These are phyloP conservation scores for Eupelmus urozonus DNA, from an alignment of 2,888 invertebrate genomes.

Conservation along the genomic window DNA sequence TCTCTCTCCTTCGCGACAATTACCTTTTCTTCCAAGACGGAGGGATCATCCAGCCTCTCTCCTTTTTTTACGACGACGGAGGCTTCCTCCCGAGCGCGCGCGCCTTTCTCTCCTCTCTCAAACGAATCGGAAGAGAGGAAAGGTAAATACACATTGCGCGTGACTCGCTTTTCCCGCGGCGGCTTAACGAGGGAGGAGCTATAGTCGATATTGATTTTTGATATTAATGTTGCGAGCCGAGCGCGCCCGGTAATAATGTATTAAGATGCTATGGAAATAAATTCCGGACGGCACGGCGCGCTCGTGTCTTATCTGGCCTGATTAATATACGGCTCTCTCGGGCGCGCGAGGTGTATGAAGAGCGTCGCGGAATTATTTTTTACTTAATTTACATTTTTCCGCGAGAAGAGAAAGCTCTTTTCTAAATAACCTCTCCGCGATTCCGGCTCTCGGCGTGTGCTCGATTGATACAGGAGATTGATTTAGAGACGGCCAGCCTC, in stretches of 20 bases:
- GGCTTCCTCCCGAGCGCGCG: not conserved
- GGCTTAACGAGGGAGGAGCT: constrained; percentile 1
- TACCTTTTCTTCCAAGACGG: constrained; percentile 24
- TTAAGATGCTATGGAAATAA: not conserved
- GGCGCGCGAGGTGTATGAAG: no score
- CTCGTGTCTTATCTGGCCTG: not conserved
- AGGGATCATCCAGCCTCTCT: constrained; percentile 6
- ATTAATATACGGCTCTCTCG: not conserved
- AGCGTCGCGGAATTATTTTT: no score
- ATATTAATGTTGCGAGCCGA: constrained; percentile 8
- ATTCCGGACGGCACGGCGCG: not conserved
- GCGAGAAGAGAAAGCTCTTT: no score
- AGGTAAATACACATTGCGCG: constrained; percentile 28
- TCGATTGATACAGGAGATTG: no score
- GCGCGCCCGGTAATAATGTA: not conserved
- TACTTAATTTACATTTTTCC: no score
- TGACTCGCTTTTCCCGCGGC: constrained; percentile 2
- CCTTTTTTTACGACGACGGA: constrained; percentile 17
- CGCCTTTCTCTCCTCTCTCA: not conserved
- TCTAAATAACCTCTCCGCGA: no score
- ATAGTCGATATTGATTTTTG: constrained; percentile 4
- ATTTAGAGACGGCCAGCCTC: no score
- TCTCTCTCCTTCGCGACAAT: constrained; percentile 14
- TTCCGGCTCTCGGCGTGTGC: no score
- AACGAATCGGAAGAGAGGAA: not conserved